phyloP scores from a whole-genome alignment of 2,797 vertebrate genomes.

The Macrochelys suwanniensis region DNA sequence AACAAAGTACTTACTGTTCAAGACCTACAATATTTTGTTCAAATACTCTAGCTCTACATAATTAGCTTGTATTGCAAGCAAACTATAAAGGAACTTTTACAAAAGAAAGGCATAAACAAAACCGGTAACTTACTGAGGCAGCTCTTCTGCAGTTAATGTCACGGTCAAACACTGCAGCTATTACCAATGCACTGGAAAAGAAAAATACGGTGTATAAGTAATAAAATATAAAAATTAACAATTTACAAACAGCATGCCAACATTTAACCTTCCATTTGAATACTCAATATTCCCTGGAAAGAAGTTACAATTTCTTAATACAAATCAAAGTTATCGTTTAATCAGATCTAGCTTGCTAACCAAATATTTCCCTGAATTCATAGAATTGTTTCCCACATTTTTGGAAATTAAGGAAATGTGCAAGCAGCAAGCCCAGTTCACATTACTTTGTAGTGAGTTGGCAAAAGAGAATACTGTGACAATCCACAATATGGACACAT shows the following conservation, averaged over 20 bases:
- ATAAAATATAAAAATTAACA: neutral
- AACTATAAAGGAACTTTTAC: neutral
- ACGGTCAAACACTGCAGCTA: slow-evolving; percentile 92
- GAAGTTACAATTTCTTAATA: neutral
- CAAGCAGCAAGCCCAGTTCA: neutral
- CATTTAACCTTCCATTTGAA: neutral
- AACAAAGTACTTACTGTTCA: neutral
- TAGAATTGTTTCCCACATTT: neutral
- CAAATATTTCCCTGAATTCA: rapidly evolving
- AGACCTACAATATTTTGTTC: neutral
- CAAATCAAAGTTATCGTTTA: neutral
- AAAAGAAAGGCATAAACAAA: neutral
- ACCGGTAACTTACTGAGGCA: slow-evolving; percentile 90
- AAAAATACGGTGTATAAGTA: slow-evolving; percentile 7
- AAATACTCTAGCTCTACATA: neutral
- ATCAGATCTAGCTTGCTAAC: neutral
- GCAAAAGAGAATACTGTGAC: neutral
- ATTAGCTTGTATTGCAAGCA: neutral
- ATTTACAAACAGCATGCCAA: slow-evolving; percentile 3
- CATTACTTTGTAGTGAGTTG: neutral
- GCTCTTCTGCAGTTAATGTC: slow-evolving; percentile 94
- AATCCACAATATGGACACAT: neutral
- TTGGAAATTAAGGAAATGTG: neutral
- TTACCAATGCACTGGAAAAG: slow-evolving; percentile 88
- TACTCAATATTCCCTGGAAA: neutral